Base-by-base conservation (phyloP, 2,113 vertebrate genomes). In the Eolophus roseicapilla region DNA sequence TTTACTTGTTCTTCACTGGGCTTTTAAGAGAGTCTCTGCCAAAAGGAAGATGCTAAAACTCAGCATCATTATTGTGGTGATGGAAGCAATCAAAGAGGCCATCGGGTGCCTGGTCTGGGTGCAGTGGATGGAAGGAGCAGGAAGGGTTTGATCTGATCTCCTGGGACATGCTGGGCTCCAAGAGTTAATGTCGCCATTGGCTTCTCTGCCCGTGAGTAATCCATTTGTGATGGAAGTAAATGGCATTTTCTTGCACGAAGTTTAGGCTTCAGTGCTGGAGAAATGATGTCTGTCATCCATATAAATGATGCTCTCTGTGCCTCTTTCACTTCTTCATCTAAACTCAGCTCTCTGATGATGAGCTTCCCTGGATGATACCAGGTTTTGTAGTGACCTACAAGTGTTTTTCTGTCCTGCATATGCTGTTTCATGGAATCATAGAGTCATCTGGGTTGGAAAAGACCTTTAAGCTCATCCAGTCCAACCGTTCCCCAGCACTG, bases 21-120 rank as follows among this genome's bases (percentile, higher is more conserved):
- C 83, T 95, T 93, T 77, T 86, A 78, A 60, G 73, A 47, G 49
- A 68, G 4, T 68, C 46, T 78, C 80, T 91, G 94, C 69, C 94
- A 79, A 86, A 89, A 89, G 88, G 88, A 71, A 78, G 81, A 46
- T 91, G 92, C 73, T 88, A 43, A 83, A 83, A 94, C 74, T 83
- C 86, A 75, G 90, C 80, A 52, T 68, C 81, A 78, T 95, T 53
- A 52, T 20, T 43, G 69, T 60, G 73, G 39, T 39, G 69, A 68
- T 92, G 86, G 83, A 92, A 91, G 39, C 91, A 78, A 44, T 92
- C 86, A 70, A 47, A 87, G 88, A 80, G 79, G 64, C 64, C 82
- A 39, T 49, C 10, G 2, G 25, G 25, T 86, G 93, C 29, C 73
- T 4, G 3, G 11, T 83, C 31, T 81, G 35, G 20, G 41, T 62